Conservation (phyloP, 2,888 invertebrate genomes). For the Sinohyriopsis cumingii region DNA sequence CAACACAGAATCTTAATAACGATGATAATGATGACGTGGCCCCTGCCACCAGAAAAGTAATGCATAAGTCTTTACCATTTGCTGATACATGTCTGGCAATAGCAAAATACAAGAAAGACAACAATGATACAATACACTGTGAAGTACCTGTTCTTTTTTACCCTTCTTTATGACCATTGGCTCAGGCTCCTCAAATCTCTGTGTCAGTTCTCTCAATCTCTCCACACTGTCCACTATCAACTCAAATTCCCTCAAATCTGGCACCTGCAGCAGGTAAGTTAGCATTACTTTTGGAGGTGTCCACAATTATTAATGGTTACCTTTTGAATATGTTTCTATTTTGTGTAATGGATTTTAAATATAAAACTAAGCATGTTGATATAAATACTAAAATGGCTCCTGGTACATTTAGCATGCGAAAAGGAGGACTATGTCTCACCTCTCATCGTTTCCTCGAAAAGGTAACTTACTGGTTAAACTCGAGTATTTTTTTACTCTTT, state of each 20-base stretch:
- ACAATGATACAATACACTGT: not conserved
- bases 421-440: not conserved
- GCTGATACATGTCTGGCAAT: too few species aligned
- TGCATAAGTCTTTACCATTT: too few species aligned
- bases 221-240: conserved; percentile 74
- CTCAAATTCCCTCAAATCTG: conserved; percentile 70
- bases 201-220: conserved; percentile 71
- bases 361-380: not conserved
- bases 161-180: conserved; percentile 41
- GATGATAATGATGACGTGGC: too few species aligned
- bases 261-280: conserved; percentile 45
- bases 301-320: too few species aligned
- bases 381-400: not conserved
- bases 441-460: not conserved
- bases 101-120: not conserved
- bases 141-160: conserved; percentile 47
- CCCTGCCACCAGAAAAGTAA: too few species aligned
- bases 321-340: not conserved
- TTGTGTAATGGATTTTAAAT: not conserved
- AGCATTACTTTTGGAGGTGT: not conserved
- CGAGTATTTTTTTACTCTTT: not conserved
- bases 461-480: not conserved
- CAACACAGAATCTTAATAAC: too few species aligned
- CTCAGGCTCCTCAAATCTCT: conserved; percentile 64
- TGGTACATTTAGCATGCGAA: not conserved